Base-by-base conservation (phyloP, 1,140 invertebrate species). In the Choristoneura fumiferana region DNA sequence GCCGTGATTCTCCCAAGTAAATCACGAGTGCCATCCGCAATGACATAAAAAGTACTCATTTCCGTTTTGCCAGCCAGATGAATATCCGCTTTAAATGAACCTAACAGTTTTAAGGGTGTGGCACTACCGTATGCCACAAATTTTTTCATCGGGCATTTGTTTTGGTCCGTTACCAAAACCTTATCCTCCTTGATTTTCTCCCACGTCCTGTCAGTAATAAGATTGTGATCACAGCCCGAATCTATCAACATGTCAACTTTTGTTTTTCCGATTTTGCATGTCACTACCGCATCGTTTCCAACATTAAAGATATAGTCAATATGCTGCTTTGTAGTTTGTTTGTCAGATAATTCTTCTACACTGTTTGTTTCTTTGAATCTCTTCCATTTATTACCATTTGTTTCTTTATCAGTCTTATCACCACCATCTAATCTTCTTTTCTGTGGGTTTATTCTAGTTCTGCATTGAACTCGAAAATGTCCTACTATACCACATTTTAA, bases 201-300 rank as follows among this genome's bases (percentile, higher is more conserved):
- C 33, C 52, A 54, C 0, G 52, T 35, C 6, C 2, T 13, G 1
- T 35, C 52, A 12, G 1, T 36, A 2, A 62, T 58, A 12, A 65
- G 13, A 36, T 65, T 62, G 14, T 4, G 43, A 38, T 39, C 52
- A 35, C 49, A 58, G 6, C 60, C 57, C 9, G 60, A 58, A 49
- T 58, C 60, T 14, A 67, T 67, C 54, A 63, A 12, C 55, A 62
- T 57, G 8, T 63, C 15, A 33, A 67, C 34, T 18, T 15, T 37
- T 40, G 45, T 9, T 10, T 15, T 22, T 1, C 36, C 39, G 1
- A 43, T 12, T 12, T 53, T 9, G 29, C 40, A 35, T 8, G n/a
- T 15, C 8, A 55, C 43, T 33, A 13, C 34, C 15, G 14, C 55
- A 33, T 45, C 39, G 55, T 34, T 12, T 12, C 34, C 36, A 13